Evolutionary conservation across 2,797 vertebrate species (phyloP), one percentile per base, ranked within the genome.

Genomic region (Scolopax bukidnonensis): DNA sequence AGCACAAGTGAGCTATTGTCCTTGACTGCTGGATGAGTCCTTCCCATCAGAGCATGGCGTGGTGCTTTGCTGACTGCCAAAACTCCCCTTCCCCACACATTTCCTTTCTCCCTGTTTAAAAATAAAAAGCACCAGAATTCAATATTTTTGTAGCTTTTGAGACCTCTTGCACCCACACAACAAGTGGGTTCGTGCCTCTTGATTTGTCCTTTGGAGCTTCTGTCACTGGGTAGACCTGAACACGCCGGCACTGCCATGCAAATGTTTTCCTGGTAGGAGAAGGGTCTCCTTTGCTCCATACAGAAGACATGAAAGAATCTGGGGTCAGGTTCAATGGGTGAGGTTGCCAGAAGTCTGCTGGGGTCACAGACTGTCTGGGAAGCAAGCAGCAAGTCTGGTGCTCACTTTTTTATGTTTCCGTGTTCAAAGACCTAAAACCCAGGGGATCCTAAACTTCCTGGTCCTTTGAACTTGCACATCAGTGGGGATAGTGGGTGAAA

Each of bases 1-100:
- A 2, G 64, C 76, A 96, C 84, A 98, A 97, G 90, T 38, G 70
- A 90, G 38, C 45, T 60, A 95, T 97, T 97, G 94, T 97, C 87
- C 86, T 85, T 95, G 83, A 77, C 91, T 84, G 67, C 54, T 36
- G 27, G 57, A 94, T 18, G 54, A 85, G 71, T 64, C 77, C 89
- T 95, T 93, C 74, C 80, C 6, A 0, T 61, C 67, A 64, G 84
- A 92, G 68, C 71, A 61, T n/a, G 57, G 53, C 7, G 6, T 16
- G 6, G 67, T 84, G 69, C 67, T 91, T 95, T 84, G 45, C 84
- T 13, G 17, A 83, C 32, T 91, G 84, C 90, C 77, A 96, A 91
- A 92, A 57, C 59, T 80, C 36, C 83, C 16, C 53, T 86, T 86
- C 38, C 47, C 57, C 68, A 25, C 18, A 17, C 15, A 23, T 11